Base-by-base conservation (phyloP, 2,888 invertebrate genomes). In the Congeria kusceri region DNA sequence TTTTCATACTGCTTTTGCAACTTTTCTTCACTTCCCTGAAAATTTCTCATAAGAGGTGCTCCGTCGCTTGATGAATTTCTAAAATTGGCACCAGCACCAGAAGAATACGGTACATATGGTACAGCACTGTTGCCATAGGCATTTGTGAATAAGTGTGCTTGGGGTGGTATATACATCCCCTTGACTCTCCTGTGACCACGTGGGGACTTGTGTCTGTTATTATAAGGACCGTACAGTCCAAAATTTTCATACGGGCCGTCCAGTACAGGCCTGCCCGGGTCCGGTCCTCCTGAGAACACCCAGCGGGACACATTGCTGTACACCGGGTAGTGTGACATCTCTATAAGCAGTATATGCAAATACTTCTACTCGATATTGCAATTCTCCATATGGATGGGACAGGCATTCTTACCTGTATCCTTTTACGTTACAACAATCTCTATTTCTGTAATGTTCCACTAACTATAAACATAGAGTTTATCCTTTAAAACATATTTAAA, bases 241-340 rank as follows among this genome's bases (percentile, higher is more conserved):
- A 61, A 53, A 28, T 70, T 65, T 0, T 66, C 74, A 62, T 69
- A 44, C 7, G 47, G 53, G 28, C 61, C 27, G 18, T 70, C 79
- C 2, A 23, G 32, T n/a, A 23, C 53, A 5, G 57, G 58, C 11
- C 23, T 46, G n/a, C 44, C 58, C 7, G 59, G 20, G 39, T 44
- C 62, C 20, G 58, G 32, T 13, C 83, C 80, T 13, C 83, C 78
- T 56, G 80, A 73, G 61, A 83, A 83, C 66, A 80, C 80, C 83
- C 83, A 83, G 9, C 80, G 64, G 3, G 83, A 83, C 15, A 83
- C 83, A 73, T 83, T 83, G 53, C 80, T 78, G 63, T 80, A 83
- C 44, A 83, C 58, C 4, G 83, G 83, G 47, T 75, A 83, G 15
- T 70, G 72, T 15, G 83, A 46, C 83, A 83, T 72, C 44, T 25